Base-by-base conservation (phyloP, 64 coral and sea anemone species). In the Cladopsammia gracilis region DNA sequence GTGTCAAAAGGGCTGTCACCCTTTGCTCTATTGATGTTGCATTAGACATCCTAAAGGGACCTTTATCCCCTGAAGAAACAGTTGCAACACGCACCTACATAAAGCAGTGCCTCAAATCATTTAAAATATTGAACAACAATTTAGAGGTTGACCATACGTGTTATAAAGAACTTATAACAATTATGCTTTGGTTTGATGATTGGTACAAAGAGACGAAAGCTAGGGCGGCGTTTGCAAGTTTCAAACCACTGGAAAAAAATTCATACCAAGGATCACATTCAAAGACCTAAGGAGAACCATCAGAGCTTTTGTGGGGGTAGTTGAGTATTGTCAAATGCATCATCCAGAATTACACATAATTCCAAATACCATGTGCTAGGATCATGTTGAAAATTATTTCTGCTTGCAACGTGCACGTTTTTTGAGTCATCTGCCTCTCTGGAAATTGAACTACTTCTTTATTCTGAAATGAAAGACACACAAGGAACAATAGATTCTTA, bases 311-410 rank as follows among this genome's bases (percentile, higher is more conserved):
- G 10, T 73, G 25, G 84, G 84, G 16, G n/a, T 73, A 11, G 84
- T 72, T 23, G 66, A 72, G 19, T 87, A 87, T 54, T n/a, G 71
- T 10, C 84, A 87, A 73, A 87, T 87, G 6, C 15, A 87, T 15
- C 48, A 70, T 25, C 84, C 84, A 19, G 44, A 87, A 60, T 71
- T 75, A 11, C 19, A 47, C 54, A 60, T 88, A 25, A 61, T 88
- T 12, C 70, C 85, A 46, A 88, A 61, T 10, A 88, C 70, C 53
- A 88, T 61, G 26, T 74, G 58, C 50, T 23, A 88, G 26, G 70
- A 88, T 75, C 24, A 88, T 88, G 86, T 88, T 60, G 70, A 87
- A 75, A 88, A 88, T 47, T 88, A 88, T 13, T 88, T 88, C 25
- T 74, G 51, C 22, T 19, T 75, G 46, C 86, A 88, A 13, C 3